Evolutionary conservation across 2,888 invertebrate species (phyloP), one percentile per base, ranked within the genome.

Genomic region (Lamproptera curius): DNA sequence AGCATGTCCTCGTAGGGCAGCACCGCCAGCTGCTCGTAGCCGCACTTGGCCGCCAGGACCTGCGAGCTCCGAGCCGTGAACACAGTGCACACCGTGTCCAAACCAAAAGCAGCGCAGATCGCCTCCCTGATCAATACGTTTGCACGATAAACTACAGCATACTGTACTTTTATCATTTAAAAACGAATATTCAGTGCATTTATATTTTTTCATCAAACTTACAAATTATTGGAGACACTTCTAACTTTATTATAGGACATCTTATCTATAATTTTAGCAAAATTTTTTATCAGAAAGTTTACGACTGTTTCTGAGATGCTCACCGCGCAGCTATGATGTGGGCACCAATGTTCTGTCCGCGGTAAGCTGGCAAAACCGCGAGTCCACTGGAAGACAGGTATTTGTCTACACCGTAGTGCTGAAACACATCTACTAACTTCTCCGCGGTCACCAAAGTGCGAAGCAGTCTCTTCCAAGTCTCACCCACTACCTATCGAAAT

Each of bases 281-380:
- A n/a, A n/a, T n/a, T n/a, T n/a, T n/a, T n/a, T n/a, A n/a, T n/a
- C n/a, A n/a, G n/a, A n/a, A n/a, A n/a, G n/a, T n/a, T n/a, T n/a
- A n/a, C n/a, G n/a, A n/a, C n/a, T n/a, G n/a, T n/a, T n/a, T n/a
- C n/a, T n/a, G n/a, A n/a, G n/a, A n/a, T n/a, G n/a, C 44, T 50
- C 49, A 82, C 79, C 83, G 76, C 0, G 76, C 76, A 23, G 59
- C 75, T 37, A 88, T 72, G 2, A 88, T 54, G 49, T 72, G 70
- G 0, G 73, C 76, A 0, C 84, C 89, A 1, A 89, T 80, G 48
- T 86, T 88, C 65, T 86, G 83, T 0, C 88, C 87, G 5, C 87
- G 57, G 41, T 74, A 74, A 1, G 61, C 64, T 0, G 74, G 76
- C 11, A 70, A 42, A 0, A 88, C 88, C 0, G 83, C 79, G 42